These are phyloP conservation scores for Chrysogorgia sp. DNA, from an alignment of 92 coral and sea anemone genomes.

Conservation along the genomic window DNA sequence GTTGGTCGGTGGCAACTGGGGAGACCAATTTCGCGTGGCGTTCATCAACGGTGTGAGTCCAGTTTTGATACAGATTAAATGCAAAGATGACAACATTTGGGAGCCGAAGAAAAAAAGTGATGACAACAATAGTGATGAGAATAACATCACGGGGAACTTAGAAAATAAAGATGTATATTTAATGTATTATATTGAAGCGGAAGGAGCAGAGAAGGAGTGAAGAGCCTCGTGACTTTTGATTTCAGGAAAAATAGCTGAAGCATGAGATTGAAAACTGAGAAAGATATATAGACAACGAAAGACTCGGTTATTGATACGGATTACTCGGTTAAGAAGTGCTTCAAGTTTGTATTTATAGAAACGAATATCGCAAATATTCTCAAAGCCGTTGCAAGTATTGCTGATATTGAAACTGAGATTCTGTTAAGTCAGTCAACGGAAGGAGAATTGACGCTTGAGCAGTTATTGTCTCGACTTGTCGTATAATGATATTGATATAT, in stretches of 20 bases:
- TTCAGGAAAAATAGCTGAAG: background rate
- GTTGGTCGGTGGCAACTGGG: slow-evolving; percentile 46
- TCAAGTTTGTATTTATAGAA: no score
- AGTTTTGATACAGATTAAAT: slow-evolving; percentile 30
- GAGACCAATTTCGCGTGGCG: slow-evolving; percentile 42
- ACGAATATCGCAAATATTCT: no score
- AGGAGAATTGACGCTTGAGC: no score
- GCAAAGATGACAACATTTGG: slow-evolving; percentile 29
- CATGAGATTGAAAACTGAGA: no score
- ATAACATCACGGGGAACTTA: background rate
- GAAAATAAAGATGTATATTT: slow-evolving; percentile 34
- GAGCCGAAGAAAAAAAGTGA: background rate
- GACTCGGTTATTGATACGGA: background rate
- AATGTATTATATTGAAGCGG: slow-evolving; percentile 38
- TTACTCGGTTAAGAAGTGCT: no score
- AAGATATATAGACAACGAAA: background rate
- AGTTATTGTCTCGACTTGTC: no score
- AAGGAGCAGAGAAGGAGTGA: background rate
- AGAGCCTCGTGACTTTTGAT: background rate
- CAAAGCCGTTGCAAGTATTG: no score
- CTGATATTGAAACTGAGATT: no score
- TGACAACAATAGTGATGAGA: background rate
- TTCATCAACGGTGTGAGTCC: slow-evolving; percentile 27
- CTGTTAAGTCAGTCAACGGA: no score
- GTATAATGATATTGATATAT: no score